Evolutionary conservation across 2,888 invertebrate genomes (phyloP), one percentile per base, ranked within the genome.

Genomic region (Pinctada fucata): DNA sequence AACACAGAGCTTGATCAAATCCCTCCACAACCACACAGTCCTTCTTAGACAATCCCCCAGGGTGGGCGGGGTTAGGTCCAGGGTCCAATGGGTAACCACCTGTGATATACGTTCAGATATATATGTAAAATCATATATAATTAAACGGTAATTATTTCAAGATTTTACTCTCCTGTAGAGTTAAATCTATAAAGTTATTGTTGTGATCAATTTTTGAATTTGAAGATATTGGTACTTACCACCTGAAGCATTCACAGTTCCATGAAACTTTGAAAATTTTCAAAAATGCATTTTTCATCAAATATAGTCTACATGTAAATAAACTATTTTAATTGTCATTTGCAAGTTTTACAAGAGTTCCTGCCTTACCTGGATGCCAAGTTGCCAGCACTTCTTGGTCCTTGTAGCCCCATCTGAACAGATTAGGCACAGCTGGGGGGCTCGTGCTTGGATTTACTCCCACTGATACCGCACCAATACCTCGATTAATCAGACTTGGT

Each of bases 51-150:
- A 91, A 70, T 13, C 91, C 91, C n/a, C 88, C 86, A 2, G 91
- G 90, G 63, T 89, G 75, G 8, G 81, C 77, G 3, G 91, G 91
- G 69, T 82, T 78, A 2, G 87, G 82, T 4, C 91, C 91, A 16
- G 91, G 89, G 70, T 89, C 88, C 58, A 87, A 72, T 4, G 91
- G 91, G 75, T 91, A 91, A 10, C 91, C 91, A 76, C 90, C 91
- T 91, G 79, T 1, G 80, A 31, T 31, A 31, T 31, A 31, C 31
- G n/a, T 10, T 16, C 47, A 45, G 67, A 3, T 67, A 31, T 67
- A 45, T n/a, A 45, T 67, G 31, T 6, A 16, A 13, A 67, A 10
- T 67, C 47, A 13, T 67, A 16, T 31, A 16, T 16, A 67, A 31
- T 45, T 31, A 31, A 31, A 31, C 31, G 31, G 31, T 31, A 31